Evolutionary conservation across 2,888 invertebrate species (phyloP), one percentile per base, ranked within the genome.

Genomic region (Platypus cylindrus): DNA sequence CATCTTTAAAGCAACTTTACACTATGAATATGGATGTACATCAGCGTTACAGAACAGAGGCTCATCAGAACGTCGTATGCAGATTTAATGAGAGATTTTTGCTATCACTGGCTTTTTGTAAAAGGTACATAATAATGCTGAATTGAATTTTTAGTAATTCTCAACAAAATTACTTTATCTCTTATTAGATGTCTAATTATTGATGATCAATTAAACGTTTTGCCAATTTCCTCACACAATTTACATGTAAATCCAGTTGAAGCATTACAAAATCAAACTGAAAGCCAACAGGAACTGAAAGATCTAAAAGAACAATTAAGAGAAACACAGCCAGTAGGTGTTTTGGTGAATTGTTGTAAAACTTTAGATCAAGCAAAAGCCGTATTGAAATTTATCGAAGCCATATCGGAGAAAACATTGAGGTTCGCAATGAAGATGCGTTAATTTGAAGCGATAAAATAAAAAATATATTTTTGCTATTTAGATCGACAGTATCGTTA

Each of bases 11-110:
- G 54, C 95, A 98, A 58, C 68, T 99, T 3, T 97, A 87, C 58
- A 85, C 95, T 0, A 82, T 98, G 71, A 80, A 81, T 44, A 99
- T 99, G 98, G 98, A 98, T 68, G 94, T 98, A 1, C 98, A 98
- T 67, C 78, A 87, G 44, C 72, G 89, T 48, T 93, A 86, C 58
- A 74, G 95, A 46, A 98, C 97, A 0, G 95, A 97, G 66, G 84
- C 93, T 0, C 87, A 95, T 57, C 76, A 83, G 54, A 81, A 87
- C 53, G 75, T 98, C 11, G 82, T 89, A 9, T 86, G 89, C 40
- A 69, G 97, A 36, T 99, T 99, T 60, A 98, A 98, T 62, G 97
- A 98, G 63, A 72, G 97, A 42, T 89, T 98, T 55, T 71, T 98
- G 11, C 64, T 97, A 2, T 94, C 94, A 0, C 61, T 98, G 43